Conservation (phyloP, 2,888 invertebrate species). For the Galeruca laticollis region DNA sequence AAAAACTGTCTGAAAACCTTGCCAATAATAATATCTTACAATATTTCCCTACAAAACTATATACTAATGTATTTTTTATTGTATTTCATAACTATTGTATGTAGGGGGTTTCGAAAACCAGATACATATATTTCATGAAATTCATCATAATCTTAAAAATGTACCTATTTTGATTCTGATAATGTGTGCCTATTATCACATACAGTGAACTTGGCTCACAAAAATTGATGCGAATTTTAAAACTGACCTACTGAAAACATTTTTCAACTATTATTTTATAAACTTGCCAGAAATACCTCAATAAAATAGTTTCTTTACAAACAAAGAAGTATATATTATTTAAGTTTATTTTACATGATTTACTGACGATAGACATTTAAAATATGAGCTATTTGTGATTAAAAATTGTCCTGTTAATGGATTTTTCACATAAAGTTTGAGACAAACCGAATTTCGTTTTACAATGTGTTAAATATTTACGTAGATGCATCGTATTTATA, state of each 20-base stretch:
- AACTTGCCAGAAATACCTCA: slow-evolving; percentile 22
- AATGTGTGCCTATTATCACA: slow-evolving; percentile 14
- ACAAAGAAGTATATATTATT: neutral
- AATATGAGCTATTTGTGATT: too few species aligned
- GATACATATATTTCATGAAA: neutral
- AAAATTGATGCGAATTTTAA: neutral
- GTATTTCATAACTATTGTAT: neutral
- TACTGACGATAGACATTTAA: too few species aligned
- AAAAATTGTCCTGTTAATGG: too few species aligned
- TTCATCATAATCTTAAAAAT: neutral
- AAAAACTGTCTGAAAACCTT: too few species aligned
- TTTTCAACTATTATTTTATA: slow-evolving; percentile 6
- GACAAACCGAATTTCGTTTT: too few species aligned
- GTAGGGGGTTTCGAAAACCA: neutral
- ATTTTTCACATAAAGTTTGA: too few species aligned
- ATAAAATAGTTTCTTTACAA: neutral
- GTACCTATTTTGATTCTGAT: slow-evolving; percentile 2
- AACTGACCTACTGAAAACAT: slow-evolving; percentile 9
- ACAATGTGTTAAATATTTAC: too few species aligned
- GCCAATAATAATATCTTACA: neutral
- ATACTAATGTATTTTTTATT: neutral
- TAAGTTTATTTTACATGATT: too few species aligned
- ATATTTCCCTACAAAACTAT: neutral
- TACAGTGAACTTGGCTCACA: neutral
- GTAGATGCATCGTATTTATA: too few species aligned